phyloP scores from a whole-genome alignment of 2,797 vertebrate genomes.

The Hylomyscus alleni region DNA sequence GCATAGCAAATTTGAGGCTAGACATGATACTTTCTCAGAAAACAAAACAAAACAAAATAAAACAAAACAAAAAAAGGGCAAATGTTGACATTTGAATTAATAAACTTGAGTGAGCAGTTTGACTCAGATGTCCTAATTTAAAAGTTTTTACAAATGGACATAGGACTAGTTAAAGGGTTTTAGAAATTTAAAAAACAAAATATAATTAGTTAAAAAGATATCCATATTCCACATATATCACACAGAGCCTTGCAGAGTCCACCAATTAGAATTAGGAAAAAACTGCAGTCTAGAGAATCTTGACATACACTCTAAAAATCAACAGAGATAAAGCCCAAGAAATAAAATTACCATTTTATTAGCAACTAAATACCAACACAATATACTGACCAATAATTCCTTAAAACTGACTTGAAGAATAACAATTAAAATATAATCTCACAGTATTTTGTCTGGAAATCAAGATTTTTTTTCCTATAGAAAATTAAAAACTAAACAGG shows the following conservation, averaged over 20 bases:
- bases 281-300: constrained; percentile 81
- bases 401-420: constrained; percentile 77
- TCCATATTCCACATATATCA: constrained; percentile 19
- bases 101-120: not conserved
- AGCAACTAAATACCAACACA: constrained; percentile 81
- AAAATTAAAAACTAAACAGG: constrained; percentile 86
- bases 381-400: constrained; percentile 80
- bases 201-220: constrained; percentile 31
- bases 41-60: not conserved
- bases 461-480: constrained; percentile 77
- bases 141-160: not conserved
- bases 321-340: constrained; percentile 83
- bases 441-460: constrained; percentile 79
- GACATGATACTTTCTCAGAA: not conserved
- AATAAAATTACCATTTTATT: constrained; percentile 86
- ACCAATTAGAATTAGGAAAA: constrained; percentile 34
- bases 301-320: constrained; percentile 64
- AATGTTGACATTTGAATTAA: not conserved
- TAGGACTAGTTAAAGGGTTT: not conserved
- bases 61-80: not conserved
- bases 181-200: not conserved
- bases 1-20: not conserved
- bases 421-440: constrained; percentile 78
- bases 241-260: not conserved
- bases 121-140: not conserved